Conservation (phyloP, 1,140 invertebrate species). For the Cyclina sinensis region DNA sequence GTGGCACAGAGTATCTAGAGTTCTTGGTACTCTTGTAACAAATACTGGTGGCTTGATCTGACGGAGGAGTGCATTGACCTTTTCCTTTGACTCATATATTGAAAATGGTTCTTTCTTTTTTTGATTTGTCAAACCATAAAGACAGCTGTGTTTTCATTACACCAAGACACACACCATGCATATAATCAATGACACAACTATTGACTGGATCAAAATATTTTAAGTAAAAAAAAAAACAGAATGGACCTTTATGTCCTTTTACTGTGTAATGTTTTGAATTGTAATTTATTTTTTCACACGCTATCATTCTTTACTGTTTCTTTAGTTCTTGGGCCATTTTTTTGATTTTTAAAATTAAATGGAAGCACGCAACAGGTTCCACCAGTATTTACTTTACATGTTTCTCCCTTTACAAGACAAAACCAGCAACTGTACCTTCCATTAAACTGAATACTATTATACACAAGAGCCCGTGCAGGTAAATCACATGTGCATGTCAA, state of each 20-base stretch:
- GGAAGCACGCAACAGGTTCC: too few species aligned
- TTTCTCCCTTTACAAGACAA: too few species aligned
- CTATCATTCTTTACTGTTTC: too few species aligned
- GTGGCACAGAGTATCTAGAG: constrained; percentile 64
- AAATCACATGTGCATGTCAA: too few species aligned
- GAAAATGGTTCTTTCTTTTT: constrained; percentile 47
- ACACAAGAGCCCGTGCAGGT: too few species aligned
- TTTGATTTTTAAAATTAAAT: too few species aligned
- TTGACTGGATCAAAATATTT: constrained; percentile 62
- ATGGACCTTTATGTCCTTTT: constrained; percentile 63
- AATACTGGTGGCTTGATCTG: constrained; percentile 62
- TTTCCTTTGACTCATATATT: neutral
- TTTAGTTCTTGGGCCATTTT: too few species aligned
- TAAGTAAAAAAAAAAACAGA: constrained; percentile 65
- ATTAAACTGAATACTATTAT: too few species aligned
- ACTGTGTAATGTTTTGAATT: constrained; percentile 42
- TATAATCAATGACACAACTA: constrained; percentile 69
- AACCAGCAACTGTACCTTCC: too few species aligned
- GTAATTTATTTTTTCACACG: neutral
- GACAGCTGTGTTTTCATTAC: constrained; percentile 54
- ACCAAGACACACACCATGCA: constrained; percentile 69
- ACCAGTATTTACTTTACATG: too few species aligned
- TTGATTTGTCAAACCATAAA: constrained; percentile 68
- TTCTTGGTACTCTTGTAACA: constrained; percentile 67
- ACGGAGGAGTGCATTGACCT: constrained; percentile 1